Percentiles rank a stretch among this genome's conserved stretches.
phyloP scores from a whole-genome alignment of 2,797 vertebrate genomes.

The Thaleichthys pacificus region DNA sequence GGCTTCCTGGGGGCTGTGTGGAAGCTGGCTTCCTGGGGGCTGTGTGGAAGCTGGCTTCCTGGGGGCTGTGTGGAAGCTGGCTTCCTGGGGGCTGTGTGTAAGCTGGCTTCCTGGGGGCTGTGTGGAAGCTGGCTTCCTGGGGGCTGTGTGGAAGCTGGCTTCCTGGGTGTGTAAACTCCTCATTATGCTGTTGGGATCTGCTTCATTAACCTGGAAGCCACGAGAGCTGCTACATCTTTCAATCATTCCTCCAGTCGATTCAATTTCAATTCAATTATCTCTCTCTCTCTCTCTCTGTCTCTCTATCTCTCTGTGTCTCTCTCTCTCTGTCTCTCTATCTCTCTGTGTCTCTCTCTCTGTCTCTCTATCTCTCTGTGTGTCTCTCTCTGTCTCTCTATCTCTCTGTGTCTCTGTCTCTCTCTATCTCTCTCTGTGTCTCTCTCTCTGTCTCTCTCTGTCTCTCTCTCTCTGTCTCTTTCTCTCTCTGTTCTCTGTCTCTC shows the following conservation, averaged over 20 bases:
- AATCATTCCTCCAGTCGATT: not conserved
- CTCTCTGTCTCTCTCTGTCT: no score
- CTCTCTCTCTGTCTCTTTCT: slow-evolving; percentile 12
- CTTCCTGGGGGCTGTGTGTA: slow-evolving; percentile 84
- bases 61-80: slow-evolving; percentile 76
- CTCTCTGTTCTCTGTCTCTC: no score
- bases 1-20: slow-evolving; percentile 84
- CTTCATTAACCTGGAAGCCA: slow-evolving; percentile 92
- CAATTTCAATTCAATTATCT: no score
- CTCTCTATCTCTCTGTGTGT: no score
- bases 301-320: no score
- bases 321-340: slow-evolving; percentile 4
- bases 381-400: no score
- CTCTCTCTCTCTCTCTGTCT: slow-evolving; percentile 9
- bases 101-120: no score
- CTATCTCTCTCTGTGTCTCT: not conserved
- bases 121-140: slow-evolving; percentile 81
- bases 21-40: no score
- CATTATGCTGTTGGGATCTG: slow-evolving; percentile 83
- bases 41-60: slow-evolving; percentile 81
- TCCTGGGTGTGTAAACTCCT: slow-evolving; percentile 85
- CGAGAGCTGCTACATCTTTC: slow-evolving; percentile 71
- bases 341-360: slow-evolving; percentile 47
- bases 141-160: no score
- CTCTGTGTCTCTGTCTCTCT: no score